Conservation (phyloP, 2,888 invertebrate genomes). For the Eumerus sabulonum region DNA sequence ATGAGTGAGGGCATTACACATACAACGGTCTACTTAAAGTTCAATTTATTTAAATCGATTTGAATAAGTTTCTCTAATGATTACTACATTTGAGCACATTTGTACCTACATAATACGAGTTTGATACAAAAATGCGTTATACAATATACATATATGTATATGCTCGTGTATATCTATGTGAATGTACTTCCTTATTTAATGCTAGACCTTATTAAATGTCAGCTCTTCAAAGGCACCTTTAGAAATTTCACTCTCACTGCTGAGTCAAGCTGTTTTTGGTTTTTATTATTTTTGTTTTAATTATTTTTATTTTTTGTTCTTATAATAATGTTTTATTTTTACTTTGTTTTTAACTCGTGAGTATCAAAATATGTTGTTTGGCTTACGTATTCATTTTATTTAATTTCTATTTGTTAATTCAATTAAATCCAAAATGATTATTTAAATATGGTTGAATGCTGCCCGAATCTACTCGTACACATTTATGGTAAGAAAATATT, state of each 20-base stretch:
- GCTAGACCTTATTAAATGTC: constrained; percentile 22
- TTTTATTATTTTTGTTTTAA: constrained; percentile 5
- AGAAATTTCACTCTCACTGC: constrained; percentile 43
- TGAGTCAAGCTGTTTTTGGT: background rate
- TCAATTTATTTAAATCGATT: too few species aligned
- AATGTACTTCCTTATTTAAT: background rate
- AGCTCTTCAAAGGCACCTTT: constrained; percentile 51
- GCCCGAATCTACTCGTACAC: too few species aligned
- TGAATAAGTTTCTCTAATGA: too few species aligned
- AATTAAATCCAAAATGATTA: background rate
- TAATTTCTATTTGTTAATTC: background rate
- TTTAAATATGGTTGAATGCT: background rate
- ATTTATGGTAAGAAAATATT: too few species aligned
- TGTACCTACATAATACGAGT: constrained; percentile 20
- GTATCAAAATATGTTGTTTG: constrained; percentile 35
- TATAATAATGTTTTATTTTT: constrained; percentile 5
- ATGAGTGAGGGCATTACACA: too few species aligned
- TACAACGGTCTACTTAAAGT: too few species aligned
- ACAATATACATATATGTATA: too few species aligned
- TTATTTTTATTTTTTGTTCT: background rate
- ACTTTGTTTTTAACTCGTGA: constrained; percentile 18
- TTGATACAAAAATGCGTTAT: constrained; percentile 15
- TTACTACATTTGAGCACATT: too few species aligned
- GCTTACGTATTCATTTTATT: background rate
- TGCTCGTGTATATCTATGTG: too few species aligned